Conservation (phyloP, 2,113 vertebrate species). For the Ptyas mucosa region DNA sequence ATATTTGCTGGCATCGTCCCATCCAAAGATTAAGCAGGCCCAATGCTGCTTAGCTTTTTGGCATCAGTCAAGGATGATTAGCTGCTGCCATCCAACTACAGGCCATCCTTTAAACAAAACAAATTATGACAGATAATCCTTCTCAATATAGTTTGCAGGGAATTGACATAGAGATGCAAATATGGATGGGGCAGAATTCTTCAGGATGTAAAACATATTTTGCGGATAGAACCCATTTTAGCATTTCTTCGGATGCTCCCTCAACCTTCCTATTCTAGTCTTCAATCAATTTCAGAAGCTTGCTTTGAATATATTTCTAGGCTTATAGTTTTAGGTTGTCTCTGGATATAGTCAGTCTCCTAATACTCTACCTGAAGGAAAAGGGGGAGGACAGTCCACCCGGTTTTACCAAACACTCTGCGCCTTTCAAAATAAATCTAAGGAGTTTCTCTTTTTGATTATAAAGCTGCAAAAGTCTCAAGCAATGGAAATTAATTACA, state of each 20-base stretch:
- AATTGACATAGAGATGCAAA: background rate
- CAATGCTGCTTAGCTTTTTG: background rate
- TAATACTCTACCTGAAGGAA: background rate
- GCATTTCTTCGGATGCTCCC: background rate
- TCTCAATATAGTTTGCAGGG: background rate
- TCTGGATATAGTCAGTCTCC: background rate
- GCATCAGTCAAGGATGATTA: background rate
- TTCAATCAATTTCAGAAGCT: background rate
- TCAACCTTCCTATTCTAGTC: background rate
- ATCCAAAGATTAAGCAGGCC: background rate
- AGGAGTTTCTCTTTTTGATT: background rate
- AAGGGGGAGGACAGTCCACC: no score
- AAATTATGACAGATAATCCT: background rate
- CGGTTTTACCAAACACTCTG: background rate
- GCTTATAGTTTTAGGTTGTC: background rate
- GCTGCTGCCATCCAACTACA: background rate
- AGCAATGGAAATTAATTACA: background rate
- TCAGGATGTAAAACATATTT: background rate
- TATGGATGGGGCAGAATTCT: background rate
- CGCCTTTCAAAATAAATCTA: background rate
- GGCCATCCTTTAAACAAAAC: background rate
- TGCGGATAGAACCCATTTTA: background rate
- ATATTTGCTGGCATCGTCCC: background rate
- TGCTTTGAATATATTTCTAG: background rate
- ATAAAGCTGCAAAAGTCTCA: background rate